Evolutionary conservation across 2,113 vertebrate genomes (phyloP).

Genomic region (Salvelinus sp.): DNA sequence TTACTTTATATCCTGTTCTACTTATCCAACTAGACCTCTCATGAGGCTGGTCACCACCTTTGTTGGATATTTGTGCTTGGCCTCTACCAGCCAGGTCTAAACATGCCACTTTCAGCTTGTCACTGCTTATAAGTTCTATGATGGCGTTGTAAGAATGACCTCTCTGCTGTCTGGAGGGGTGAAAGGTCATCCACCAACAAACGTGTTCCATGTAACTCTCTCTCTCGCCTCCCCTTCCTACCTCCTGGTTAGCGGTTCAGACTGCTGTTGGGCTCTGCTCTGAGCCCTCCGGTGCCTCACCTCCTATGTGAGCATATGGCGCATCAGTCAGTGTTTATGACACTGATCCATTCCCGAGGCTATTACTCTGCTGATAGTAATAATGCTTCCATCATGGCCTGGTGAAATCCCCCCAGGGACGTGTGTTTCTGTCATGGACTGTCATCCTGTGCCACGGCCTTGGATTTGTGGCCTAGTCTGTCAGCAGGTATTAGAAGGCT

Average conservation of each 20-base stretch:
- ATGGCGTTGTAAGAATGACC: no score
- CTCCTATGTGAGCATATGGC: neutral
- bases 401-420: constrained; percentile 1
- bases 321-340: constrained; percentile 2
- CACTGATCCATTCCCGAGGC: constrained; percentile 3
- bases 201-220: neutral
- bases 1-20: neutral
- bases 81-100: no score
- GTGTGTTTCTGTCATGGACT: neutral
- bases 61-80: neutral
- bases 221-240: neutral
- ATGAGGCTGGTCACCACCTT: neutral
- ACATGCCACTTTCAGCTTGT: no score
- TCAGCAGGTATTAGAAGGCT: neutral
- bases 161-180: no score
- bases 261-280: neutral
- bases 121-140: no score
- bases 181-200: neutral
- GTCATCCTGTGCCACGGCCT: neutral
- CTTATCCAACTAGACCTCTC: neutral
- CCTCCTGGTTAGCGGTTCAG: neutral
- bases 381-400: neutral
- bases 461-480: neutral
- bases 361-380: constrained; percentile 1
- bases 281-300: neutral